Evolutionary conservation across 2,888 invertebrate genomes (phyloP), one percentile per base, ranked within the genome.

Genomic region (Netelia virgata): DNA sequence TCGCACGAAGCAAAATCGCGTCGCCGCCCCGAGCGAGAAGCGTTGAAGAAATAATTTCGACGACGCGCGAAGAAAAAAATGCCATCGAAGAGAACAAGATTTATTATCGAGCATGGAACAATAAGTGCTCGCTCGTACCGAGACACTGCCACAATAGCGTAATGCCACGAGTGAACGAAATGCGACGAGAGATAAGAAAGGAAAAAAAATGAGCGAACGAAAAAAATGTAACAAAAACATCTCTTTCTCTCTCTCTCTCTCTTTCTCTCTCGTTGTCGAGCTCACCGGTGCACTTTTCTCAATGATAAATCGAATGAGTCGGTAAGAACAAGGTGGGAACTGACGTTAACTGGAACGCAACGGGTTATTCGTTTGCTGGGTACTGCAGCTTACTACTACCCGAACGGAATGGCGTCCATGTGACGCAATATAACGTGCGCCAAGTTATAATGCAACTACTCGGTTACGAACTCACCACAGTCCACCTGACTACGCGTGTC

Each of bases 271-370:
- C 20, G 16, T 16, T 47, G 18, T 11, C 8, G 14, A 14, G 16
- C 10, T 1, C 16, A 14, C 20, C n/a, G 18, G n/a, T 11, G n/a
- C 9, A 1, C 36, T 16, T 9, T n/a, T 20, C 47, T 53, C 50
- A 68, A 57, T 59, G 16, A 16, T 20, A 68, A 68, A 73, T 61
- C 11, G 14, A 55, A 61, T 43, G 61, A 63, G 28, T 75, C 43
- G 53, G 18, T 20, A 55, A 69, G 57, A 18, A 57, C n/a, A 80
- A 74, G 55, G 50, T 72, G 47, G 63, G 57, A 72, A 76, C 10
- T 50, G 66, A 75, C 78, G 70, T 81, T 78, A 84, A 86, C 80
- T 86, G 76, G 82, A 86, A 84, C 84, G 86, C 79, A 82, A 85
- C 83, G 82, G 75, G 80, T 82, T 85, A 50, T 77, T 68, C 72